Percentiles rank a stretch among this genome's conserved stretches.
Conservation (phyloP, 2,888 invertebrate genomes). For the Timema cristinae region DNA sequence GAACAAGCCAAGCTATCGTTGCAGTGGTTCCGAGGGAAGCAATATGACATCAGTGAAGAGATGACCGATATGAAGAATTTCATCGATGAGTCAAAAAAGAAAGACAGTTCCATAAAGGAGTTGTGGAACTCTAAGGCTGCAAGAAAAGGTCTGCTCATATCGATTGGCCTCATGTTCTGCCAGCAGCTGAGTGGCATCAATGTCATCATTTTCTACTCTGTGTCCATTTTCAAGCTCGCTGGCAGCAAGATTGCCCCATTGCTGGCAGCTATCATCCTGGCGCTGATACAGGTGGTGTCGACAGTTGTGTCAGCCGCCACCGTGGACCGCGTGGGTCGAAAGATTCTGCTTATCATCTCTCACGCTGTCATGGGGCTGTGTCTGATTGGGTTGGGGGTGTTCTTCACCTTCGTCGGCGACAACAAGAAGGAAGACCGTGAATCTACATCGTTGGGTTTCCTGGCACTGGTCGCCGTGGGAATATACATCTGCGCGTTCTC, state of each 20-base stretch:
- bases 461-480: conserved; percentile 75
- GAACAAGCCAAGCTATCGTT: conserved; percentile 74
- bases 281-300: conserved; percentile 81
- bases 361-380: conserved; percentile 72
- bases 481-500: conserved; percentile 84
- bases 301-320: conserved; percentile 81
- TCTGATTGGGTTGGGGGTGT: conserved; percentile 65
- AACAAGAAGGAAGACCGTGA: conserved; percentile 49
- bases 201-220: conserved; percentile 91
- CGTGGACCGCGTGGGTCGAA: conserved; percentile 87
- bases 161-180: conserved; percentile 87
- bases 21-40: conserved; percentile 76
- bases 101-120: conserved; percentile 55
- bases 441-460: conserved; percentile 57
- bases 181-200: conserved; percentile 95
- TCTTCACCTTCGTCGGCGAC: conserved; percentile 64
- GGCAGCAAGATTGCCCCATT: conserved; percentile 74
- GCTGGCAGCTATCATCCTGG: conserved; percentile 79
- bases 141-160: conserved; percentile 72
- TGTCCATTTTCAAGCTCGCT: conserved; percentile 76
- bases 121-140: conserved; percentile 61
- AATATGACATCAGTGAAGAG: conserved; percentile 73
- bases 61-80: conserved; percentile 67
- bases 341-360: conserved; percentile 80
- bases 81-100: conserved; percentile 64